These are phyloP conservation scores for Diploptera punctata DNA, from an alignment of 2,888 invertebrate species.

Conservation along the genomic window DNA sequence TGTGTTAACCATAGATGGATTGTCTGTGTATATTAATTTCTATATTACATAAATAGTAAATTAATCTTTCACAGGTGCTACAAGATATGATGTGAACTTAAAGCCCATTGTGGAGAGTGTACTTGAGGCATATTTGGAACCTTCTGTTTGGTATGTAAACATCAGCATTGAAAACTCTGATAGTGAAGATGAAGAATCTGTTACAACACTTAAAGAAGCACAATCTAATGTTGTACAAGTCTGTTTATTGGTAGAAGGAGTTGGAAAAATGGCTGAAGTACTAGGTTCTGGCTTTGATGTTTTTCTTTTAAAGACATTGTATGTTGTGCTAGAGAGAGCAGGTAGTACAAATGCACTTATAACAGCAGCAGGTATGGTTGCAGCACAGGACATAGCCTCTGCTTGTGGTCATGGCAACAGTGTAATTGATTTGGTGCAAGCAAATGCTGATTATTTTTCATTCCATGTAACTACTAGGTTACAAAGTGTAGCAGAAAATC, in stretches of 20 bases:
- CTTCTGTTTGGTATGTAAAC: slow-evolving; percentile 61
- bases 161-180: neutral
- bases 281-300: slow-evolving; percentile 62
- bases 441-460: slow-evolving; percentile 73
- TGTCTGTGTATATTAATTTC: too few species aligned
- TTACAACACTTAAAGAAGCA: slow-evolving; percentile 52
- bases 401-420: slow-evolving; percentile 61
- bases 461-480: slow-evolving; percentile 68
- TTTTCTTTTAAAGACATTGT: slow-evolving; percentile 70
- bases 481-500: slow-evolving; percentile 50
- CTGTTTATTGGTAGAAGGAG: slow-evolving; percentile 73
- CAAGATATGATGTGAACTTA: neutral
- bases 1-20: too few species aligned
- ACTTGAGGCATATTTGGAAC: slow-evolving; percentile 58
- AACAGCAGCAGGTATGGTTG: slow-evolving; percentile 45
- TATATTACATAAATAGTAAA: too few species aligned
- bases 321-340: slow-evolving; percentile 72
- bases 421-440: slow-evolving; percentile 67
- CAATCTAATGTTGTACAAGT: slow-evolving; percentile 70
- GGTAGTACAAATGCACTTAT: slow-evolving; percentile 46
- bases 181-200: slow-evolving; percentile 44
- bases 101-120: slow-evolving; percentile 47
- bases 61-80: neutral
- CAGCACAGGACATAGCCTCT: slow-evolving; percentile 56
- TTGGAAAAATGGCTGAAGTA: slow-evolving; percentile 66